Evolutionary conservation across 2,888 invertebrate species (phyloP).

Genomic region (Lycocerus yunnanus): DNA sequence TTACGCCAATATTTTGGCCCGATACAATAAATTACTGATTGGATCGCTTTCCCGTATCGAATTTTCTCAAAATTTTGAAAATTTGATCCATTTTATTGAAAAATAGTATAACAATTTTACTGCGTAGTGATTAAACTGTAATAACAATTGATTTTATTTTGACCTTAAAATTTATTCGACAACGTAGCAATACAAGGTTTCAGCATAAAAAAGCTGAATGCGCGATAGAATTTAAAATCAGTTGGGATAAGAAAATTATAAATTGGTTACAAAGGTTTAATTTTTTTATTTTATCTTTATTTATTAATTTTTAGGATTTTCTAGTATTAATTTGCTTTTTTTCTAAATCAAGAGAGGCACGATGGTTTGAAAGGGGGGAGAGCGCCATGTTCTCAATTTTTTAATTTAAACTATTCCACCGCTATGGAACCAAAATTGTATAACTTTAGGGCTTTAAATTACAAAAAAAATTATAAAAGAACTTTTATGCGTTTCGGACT

Average conservation of each 20-base stretch:
- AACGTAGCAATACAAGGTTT: slow-evolving; percentile 18
- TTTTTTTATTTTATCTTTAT: neutral
- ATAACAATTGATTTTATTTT: slow-evolving; percentile 3
- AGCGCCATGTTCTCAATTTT: no score
- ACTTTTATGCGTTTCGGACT: no score
- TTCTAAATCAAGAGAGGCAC: neutral
- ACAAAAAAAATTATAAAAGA: no score
- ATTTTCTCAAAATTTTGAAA: neutral
- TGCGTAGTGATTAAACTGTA: neutral
- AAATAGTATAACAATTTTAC: neutral
- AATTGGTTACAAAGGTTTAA: neutral
- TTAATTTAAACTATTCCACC: no score
- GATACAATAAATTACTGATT: neutral
- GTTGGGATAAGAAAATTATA: neutral
- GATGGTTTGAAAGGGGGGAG: neutral
- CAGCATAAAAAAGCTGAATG: slow-evolving; percentile 5
- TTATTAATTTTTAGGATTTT: neutral
- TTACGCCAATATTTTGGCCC: neutral
- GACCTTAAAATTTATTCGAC: slow-evolving; percentile 16
- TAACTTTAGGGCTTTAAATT: no score
- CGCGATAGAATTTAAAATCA: neutral
- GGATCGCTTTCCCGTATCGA: neutral
- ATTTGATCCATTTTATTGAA: neutral
- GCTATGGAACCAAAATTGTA: no score
- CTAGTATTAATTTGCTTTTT: neutral